phyloP scores from a whole-genome alignment of 2,797 vertebrate genomes.

The Lithobates sylvaticus region DNA sequence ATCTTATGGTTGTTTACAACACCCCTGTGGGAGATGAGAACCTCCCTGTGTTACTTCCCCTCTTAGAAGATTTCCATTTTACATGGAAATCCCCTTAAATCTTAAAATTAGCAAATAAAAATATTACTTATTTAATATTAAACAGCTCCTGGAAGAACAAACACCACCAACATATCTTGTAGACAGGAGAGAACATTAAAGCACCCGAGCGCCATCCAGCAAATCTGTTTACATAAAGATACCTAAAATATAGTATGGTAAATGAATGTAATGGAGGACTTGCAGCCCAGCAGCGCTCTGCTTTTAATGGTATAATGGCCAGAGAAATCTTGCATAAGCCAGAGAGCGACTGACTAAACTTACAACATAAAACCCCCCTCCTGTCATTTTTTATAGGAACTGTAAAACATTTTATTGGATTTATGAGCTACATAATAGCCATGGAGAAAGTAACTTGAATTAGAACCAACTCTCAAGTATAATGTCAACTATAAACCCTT shows the following conservation, averaged over 20 bases:
- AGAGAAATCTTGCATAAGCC: constrained; percentile 81
- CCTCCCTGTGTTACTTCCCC: not conserved
- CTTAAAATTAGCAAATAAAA: constrained; percentile 11
- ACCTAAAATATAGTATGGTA: constrained; percentile 54
- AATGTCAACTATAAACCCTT: constrained; percentile 93
- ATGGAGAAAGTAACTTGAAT: constrained; percentile 97
- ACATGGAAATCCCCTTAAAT: not conserved
- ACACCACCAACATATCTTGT: constrained; percentile 19
- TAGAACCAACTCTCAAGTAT: constrained; percentile 92
- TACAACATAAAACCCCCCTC: constrained; percentile 85
- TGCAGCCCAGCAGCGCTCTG: constrained; percentile 78
- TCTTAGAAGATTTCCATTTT: not conserved
- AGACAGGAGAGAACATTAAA: constrained; percentile 10
- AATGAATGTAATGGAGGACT: constrained; percentile 64
- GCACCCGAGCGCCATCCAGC: not conserved
- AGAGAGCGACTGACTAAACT: constrained; percentile 82
- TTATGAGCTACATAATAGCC: constrained; percentile 97
- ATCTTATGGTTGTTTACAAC: not conserved
- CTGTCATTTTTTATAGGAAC: constrained; percentile 85
- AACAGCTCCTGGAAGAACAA: not conserved
- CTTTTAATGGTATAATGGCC: constrained; percentile 81
- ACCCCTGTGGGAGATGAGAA: no score
- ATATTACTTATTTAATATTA: constrained; percentile 21
- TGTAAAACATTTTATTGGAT: constrained; percentile 91
- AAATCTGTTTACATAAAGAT: constrained; percentile 54